A percentile compares a stretch with the other conserved stretches of the same genome.
Conservation (phyloP, 2,888 invertebrate genomes). For the Drosophila picticornis region DNA sequence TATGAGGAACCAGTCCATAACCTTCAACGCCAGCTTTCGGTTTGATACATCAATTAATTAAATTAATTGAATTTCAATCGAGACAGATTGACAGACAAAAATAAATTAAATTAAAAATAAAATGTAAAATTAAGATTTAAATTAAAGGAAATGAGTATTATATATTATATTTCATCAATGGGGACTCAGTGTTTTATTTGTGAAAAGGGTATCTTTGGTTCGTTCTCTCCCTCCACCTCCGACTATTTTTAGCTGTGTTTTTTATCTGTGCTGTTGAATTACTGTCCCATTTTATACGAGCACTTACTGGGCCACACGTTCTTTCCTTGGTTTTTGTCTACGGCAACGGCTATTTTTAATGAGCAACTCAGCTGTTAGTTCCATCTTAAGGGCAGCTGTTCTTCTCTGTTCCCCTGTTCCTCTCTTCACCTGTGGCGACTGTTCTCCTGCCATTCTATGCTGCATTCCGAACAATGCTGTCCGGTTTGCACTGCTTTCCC, state of each 20-base stretch:
- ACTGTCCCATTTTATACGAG: slow-evolving; percentile 14
- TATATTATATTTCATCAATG: neutral
- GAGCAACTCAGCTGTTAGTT: slow-evolving; percentile 39
- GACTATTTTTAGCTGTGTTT: neutral
- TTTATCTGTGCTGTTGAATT: slow-evolving; percentile 10
- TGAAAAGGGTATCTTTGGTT: neutral
- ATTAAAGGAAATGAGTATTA: neutral
- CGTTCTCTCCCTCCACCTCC: too few species aligned
- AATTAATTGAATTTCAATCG: neutral
- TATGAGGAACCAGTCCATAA: neutral
- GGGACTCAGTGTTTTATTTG: neutral
- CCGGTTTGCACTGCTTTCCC: slow-evolving; percentile 30
- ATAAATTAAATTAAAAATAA: neutral
- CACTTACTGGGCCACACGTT: slow-evolving; percentile 24
- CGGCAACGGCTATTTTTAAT: slow-evolving; percentile 58
- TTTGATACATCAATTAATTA: neutral
- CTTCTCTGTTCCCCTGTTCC: neutral
- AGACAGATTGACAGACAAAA: too few species aligned
- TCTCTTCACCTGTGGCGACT: neutral
- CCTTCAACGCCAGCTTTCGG: neutral
- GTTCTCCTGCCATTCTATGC: neutral
- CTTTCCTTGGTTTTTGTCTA: slow-evolving; percentile 22
- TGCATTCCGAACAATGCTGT: slow-evolving; percentile 35
- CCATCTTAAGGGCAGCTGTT: neutral
- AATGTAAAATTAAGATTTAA: neutral